Evolutionary conservation across 2,113 vertebrate genomes (phyloP).

Genomic region (Lycaon pictus): DNA sequence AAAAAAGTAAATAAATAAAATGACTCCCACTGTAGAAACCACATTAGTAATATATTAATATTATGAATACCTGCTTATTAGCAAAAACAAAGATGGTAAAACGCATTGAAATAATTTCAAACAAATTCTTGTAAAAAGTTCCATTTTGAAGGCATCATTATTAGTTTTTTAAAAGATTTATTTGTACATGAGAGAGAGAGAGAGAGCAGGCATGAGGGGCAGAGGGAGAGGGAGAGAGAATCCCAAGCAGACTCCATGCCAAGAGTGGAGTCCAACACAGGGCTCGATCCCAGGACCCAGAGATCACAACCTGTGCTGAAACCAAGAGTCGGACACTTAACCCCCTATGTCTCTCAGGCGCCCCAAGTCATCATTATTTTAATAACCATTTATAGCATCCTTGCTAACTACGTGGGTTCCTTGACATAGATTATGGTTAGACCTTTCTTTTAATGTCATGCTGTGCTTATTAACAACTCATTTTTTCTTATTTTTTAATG

Average conservation of each 20-base stretch:
- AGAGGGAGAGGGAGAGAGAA: background rate
- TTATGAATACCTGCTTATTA: background rate
- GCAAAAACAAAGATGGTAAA: slow-evolving; percentile 36
- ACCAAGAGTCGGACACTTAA: background rate
- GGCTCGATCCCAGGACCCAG: background rate
- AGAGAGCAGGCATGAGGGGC: no score
- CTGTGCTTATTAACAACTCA: background rate
- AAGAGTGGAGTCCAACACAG: background rate
- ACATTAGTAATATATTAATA: slow-evolving; percentile 6
- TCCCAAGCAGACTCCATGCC: background rate
- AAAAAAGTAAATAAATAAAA: background rate
- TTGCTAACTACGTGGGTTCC: slow-evolving; percentile 20
- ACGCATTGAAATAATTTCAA: background rate
- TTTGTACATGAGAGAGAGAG: background rate
- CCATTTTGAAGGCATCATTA: background rate
- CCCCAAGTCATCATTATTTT: slow-evolving; percentile 25
- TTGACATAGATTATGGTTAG: background rate
- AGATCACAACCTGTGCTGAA: background rate
- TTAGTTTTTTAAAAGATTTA: background rate
- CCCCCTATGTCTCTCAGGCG: background rate
- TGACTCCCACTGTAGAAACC: background rate
- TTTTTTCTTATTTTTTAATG: slow-evolving; percentile 42
- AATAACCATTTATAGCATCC: background rate
- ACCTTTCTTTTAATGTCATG: slow-evolving; percentile 14
- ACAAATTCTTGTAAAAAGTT: slow-evolving; percentile 15